Evolutionary conservation across 2,888 invertebrate genomes (phyloP), one percentile per base, ranked within the genome.

Genomic region (Synergus gifuensis): DNA sequence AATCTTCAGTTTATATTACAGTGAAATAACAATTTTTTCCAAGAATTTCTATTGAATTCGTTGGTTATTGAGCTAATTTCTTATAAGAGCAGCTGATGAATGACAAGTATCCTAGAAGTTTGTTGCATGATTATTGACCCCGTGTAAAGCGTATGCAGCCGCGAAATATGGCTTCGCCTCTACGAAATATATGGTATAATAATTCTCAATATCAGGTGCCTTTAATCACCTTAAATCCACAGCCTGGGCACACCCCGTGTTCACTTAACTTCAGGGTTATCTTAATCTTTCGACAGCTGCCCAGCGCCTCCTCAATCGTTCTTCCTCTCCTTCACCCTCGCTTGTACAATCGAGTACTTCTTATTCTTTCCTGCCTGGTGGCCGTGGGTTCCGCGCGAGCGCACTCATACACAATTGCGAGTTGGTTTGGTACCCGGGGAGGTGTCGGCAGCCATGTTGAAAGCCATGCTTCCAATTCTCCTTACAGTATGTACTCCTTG

Each of bases 281-380:
- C 92, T 92, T 91, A 91, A 91, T 92, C 92, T 92, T 90, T 89
- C 91, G 90, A 92, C 92, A 92, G 91, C 92, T 92, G 92, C 90
- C 89, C 89, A 89, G 90, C 90, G 90, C 88, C 87, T 90, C 88
- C 85, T 88, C 87, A 85, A 87, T 87, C 87, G 85, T 84, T 87
- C 81, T 82, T 80, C 44, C 85, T 84, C 86, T 83, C 83, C 82
- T 84, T 85, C 80, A 78, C 84, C 79, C 83, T 86, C 86, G 82
- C 82, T 81, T 44, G 77, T 73, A 18, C 84, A 80, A 86, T 84
- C 83, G 85, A 84, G 85, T 84, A 85, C 84, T 84, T 83, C 83
- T 83, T 81, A 73, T 79, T 83, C 77, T 69, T 79, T 84, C 82
- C 82, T 77, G 79, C 60, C 76, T 66, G 49, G 46, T 76, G 81